A percentile compares a stretch with the other conserved stretches of the same genome.
Conservation (phyloP, 2,113 vertebrate genomes). For the Scomber scombrus region DNA sequence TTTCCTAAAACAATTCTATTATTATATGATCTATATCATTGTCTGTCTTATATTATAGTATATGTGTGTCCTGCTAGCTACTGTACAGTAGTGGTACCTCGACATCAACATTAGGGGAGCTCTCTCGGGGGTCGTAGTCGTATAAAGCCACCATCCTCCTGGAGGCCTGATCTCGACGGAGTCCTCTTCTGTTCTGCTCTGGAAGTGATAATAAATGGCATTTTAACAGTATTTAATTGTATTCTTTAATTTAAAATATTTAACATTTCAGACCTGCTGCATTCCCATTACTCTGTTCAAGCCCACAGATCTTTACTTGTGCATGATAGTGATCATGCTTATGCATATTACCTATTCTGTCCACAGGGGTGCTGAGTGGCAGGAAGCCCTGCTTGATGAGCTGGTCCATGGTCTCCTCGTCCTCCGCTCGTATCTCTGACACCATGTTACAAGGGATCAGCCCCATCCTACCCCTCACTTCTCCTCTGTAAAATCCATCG, state of each 20-base stretch:
- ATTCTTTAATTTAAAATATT: background rate
- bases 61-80: background rate
- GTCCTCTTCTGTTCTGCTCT: slow-evolving; percentile 80
- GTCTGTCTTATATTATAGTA: background rate
- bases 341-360: slow-evolving; percentile 87
- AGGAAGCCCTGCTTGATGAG: slow-evolving; percentile 96
- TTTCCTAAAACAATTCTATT: background rate
- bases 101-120: slow-evolving; percentile 93
- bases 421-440: slow-evolving; percentile 95
- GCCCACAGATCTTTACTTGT: background rate
- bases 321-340: background rate
- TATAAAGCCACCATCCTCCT: slow-evolving; percentile 94
- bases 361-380: slow-evolving; percentile 93
- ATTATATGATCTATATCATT: too few species aligned
- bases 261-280: background rate
- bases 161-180: slow-evolving; percentile 81
- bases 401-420: slow-evolving; percentile 94
- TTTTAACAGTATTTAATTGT: background rate
- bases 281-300: background rate
- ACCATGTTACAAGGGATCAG: slow-evolving; percentile 99
- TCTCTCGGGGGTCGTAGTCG: slow-evolving; percentile 96
- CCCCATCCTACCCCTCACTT: slow-evolving; percentile 90
- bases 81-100: slow-evolving; percentile 86
- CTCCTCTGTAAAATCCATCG: slow-evolving; percentile 95
- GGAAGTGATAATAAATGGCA: background rate